phyloP scores from a whole-genome alignment of 2,113 vertebrate genomes.

The Vireo altiloquus region DNA sequence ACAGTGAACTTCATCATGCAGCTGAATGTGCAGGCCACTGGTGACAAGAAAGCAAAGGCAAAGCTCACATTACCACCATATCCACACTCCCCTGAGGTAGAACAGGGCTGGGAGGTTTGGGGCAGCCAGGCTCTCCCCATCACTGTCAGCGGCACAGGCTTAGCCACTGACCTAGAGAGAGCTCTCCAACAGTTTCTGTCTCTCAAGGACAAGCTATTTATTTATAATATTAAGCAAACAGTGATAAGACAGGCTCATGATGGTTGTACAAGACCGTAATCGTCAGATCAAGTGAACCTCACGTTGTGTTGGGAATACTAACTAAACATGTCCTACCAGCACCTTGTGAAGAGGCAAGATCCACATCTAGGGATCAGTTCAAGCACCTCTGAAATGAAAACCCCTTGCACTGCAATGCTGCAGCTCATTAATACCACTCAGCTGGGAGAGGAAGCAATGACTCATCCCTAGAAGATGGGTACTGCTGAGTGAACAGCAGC shows the following conservation, averaged over 20 bases:
- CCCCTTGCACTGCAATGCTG: background rate
- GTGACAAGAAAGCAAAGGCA: background rate
- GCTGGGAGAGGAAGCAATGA: background rate
- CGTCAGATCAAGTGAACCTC: background rate
- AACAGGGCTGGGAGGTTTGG: background rate
- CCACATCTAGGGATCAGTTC: background rate
- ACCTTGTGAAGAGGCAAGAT: background rate
- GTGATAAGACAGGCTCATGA: background rate
- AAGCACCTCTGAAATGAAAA: background rate
- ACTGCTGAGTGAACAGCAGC: background rate
- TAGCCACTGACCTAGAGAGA: background rate
- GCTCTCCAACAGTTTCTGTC: background rate
- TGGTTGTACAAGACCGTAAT: background rate
- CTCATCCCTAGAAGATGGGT: background rate
- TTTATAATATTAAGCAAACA: background rate
- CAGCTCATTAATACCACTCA: background rate
- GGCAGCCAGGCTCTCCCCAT: background rate
- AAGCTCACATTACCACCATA: background rate
- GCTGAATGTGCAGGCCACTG: slow-evolving; percentile 82
- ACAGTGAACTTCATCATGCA: slow-evolving; percentile 84
- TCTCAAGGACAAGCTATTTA: background rate
- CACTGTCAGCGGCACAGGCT: background rate
- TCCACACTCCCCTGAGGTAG: background rate
- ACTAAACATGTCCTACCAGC: background rate
- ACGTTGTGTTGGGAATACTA: background rate